Evolutionary conservation across 2,113 vertebrate species (phyloP).

Genomic region (Spea bombifrons): DNA sequence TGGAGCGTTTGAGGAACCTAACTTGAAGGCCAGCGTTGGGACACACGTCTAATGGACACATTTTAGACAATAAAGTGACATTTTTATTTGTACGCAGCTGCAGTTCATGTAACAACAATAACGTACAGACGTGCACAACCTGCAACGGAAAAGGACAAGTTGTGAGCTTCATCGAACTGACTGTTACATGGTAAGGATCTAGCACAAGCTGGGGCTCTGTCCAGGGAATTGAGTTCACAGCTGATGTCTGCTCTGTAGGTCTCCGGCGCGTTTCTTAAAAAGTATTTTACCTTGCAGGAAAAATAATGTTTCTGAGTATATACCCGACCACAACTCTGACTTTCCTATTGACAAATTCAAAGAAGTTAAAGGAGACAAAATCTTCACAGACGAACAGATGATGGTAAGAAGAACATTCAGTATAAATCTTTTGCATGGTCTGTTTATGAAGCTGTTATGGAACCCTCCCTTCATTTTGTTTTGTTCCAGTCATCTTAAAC

Average conservation of each 20-base stretch:
- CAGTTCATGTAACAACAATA: slow-evolving; percentile 54
- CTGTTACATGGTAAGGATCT: slow-evolving; percentile 61
- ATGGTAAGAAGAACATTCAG: slow-evolving; percentile 53
- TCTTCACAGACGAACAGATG: slow-evolving; percentile 61
- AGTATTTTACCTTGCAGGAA: slow-evolving; percentile 51
- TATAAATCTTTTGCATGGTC: no score
- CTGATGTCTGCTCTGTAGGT: neutral
- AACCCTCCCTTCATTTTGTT: no score
- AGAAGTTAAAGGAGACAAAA: slow-evolving; percentile 59
- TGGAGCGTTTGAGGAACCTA: no score
- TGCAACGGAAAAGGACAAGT: slow-evolving; percentile 65
- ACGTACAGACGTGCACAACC: slow-evolving; percentile 45
- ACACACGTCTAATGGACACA: neutral
- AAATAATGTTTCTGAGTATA: slow-evolving; percentile 54
- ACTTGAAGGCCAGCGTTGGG: no score
- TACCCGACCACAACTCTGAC: slow-evolving; percentile 59
- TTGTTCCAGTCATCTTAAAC: no score
- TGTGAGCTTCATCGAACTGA: slow-evolving; percentile 63
- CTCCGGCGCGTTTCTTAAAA: no score
- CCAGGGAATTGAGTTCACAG: no score
- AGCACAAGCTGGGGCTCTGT: neutral
- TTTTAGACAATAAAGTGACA: neutral
- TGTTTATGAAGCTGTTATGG: no score
- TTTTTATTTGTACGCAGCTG: slow-evolving; percentile 56
- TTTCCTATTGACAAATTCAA: slow-evolving; percentile 56